A percentile compares a stretch with the other conserved stretches of the same genome.
Evolutionary conservation across 2,113 vertebrate species (phyloP).

Genomic region (Nothocercus julius): DNA sequence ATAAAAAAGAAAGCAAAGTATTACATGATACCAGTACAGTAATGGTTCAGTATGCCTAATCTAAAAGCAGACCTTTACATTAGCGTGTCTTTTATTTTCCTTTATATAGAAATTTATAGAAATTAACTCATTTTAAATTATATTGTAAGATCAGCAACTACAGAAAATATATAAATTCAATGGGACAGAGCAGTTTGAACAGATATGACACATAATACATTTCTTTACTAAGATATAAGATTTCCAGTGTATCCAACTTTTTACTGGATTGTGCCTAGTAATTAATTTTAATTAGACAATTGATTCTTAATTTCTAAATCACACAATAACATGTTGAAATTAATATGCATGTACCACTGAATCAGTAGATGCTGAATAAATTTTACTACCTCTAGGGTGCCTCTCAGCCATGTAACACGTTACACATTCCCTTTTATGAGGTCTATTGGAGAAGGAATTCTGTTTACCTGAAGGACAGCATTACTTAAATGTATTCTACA

Average conservation of each 20-base stretch:
- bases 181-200: not conserved
- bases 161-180: not conserved
- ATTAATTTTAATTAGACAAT: not conserved
- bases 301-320: not conserved
- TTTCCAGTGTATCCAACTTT: not conserved
- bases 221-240: not conserved
- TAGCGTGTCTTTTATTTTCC: not conserved
- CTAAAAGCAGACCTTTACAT: not conserved
- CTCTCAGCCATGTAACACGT: not conserved
- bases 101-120: not conserved
- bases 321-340: not conserved
- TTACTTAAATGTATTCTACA: not conserved
- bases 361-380: constrained; percentile 16
- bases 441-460: not conserved
- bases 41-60: not conserved
- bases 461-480: not conserved
- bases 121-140: not conserved
- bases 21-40: not conserved
- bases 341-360: not conserved
- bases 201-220: not conserved
- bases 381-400: not conserved
- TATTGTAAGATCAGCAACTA: not conserved
- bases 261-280: not conserved
- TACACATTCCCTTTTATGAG: not conserved
- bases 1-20: not conserved